Conservation (phyloP, 2,888 invertebrate species). For the Didymodactylos carnosus region DNA sequence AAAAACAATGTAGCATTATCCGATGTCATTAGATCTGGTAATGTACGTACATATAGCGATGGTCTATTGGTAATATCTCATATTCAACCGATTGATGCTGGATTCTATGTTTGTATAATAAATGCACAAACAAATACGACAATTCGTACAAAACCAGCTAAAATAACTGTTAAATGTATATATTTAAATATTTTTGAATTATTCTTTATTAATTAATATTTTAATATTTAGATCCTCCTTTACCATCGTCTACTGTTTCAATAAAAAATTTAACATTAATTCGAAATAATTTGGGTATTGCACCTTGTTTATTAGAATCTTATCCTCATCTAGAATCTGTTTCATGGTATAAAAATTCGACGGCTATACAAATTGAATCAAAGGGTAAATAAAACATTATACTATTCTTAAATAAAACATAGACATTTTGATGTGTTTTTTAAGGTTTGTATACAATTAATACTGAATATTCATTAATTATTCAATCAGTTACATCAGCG, state of each 20-base stretch:
- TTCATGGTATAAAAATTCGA: background rate
- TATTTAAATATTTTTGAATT: background rate
- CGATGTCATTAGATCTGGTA: background rate
- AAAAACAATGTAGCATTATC: background rate
- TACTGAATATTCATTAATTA: background rate
- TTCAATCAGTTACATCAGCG: background rate
- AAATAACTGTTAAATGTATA: background rate
- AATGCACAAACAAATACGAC: background rate
- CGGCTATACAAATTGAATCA: background rate
- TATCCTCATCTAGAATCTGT: background rate
- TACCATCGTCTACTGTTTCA: background rate
- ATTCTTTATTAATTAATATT: background rate
- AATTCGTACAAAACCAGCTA: background rate
- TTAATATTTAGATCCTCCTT: background rate
- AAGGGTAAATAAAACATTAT: background rate
- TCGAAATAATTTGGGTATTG: background rate
- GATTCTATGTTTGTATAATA: background rate
- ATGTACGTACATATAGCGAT: background rate
- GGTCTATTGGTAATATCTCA: background rate
- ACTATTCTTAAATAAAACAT: background rate
- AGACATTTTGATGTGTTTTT: too few relatives aligned
- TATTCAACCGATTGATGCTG: background rate
- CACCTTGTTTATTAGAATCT: background rate
- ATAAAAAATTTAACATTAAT: background rate
- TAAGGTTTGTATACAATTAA: background rate